Percentiles rank a stretch among this genome's conserved stretches.
These are phyloP conservation scores for Grantiella picta DNA, from an alignment of 2,113 vertebrate species.

Conservation along the genomic window DNA sequence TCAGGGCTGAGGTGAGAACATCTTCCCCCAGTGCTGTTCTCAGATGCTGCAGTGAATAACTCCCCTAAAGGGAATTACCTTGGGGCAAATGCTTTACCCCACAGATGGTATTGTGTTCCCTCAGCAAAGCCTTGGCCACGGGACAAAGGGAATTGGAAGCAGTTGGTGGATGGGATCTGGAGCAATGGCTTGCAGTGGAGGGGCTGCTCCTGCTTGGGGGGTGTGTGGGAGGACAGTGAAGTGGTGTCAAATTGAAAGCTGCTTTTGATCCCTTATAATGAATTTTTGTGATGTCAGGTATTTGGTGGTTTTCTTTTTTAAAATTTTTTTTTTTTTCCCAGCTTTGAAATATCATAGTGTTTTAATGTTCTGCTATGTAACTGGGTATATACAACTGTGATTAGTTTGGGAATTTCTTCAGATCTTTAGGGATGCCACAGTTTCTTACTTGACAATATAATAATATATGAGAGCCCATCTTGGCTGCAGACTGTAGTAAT, in stretches of 20 bases:
- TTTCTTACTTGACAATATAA: conserved; percentile 18
- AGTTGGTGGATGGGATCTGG: neutral
- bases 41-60: neutral
- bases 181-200: neutral
- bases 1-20: neutral
- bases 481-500: conserved; percentile 31
- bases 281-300: neutral
- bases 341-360: conserved; percentile 11
- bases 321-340: neutral
- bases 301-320: neutral
- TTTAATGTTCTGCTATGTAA: conserved; percentile 31
- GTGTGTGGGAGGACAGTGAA: neutral
- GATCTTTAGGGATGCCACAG: neutral
- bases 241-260: neutral
- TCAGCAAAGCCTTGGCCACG: neutral
- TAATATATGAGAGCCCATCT: conserved; percentile 14
- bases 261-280: neutral
- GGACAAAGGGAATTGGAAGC: neutral
- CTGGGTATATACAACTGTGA: neutral
- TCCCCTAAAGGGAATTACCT: neutral
- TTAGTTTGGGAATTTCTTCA: conserved; percentile 25
- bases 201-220: neutral
- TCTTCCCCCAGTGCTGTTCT: neutral
- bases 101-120: neutral
- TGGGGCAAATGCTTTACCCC: neutral